Evolutionary conservation across 2,113 vertebrate genomes (phyloP), one percentile per base, ranked within the genome.

Genomic region (Camelus bactrianus): DNA sequence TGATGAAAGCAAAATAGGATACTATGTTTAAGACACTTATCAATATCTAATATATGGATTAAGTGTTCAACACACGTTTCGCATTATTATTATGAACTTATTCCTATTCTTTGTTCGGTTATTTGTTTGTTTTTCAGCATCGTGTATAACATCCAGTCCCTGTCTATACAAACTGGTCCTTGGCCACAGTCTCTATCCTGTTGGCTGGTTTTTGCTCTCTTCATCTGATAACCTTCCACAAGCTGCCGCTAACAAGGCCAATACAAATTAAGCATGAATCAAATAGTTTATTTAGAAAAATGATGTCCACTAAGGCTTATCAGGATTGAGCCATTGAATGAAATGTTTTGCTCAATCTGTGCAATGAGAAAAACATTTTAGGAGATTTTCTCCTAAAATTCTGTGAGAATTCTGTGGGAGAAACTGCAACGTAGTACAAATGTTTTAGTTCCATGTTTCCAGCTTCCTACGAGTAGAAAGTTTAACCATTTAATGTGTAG

Each of bases 231-330:
- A 19, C 42, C 17, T n/a, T 89, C 24, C 11, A 69, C 7, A 94
- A 46, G 7, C 8, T 96, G 8, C 16, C 30, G 19, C 65, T 76
- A 38, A 84, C 4, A 93, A 89, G 46, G 19, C 54, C 30, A 73
- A 30, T 12, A 22, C 13, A 87, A 8, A 77, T 85, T 87, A 77
- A 83, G 14, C 62, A 24, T 73, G 48, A 81, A 38, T 89, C 35
- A 54, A 12, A 15, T 85, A 20, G 58, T 58, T 89, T 93, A 67
- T 93, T 75, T 92, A 92, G 50, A 75, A 22, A 93, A 58, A 26
- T 81, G 12, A 65, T 88, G 13, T 69, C 14, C 13, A 64, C 35
- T 90, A 56, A 54, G 20, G 67, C 10, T 83, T 7, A 56, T 87
- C 26, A 86, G 24, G 50, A 56, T 38, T 11, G 10, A 67, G 15